Base-by-base conservation (phyloP, 1,140 invertebrate species). In the Adoxophyes honmai region DNA sequence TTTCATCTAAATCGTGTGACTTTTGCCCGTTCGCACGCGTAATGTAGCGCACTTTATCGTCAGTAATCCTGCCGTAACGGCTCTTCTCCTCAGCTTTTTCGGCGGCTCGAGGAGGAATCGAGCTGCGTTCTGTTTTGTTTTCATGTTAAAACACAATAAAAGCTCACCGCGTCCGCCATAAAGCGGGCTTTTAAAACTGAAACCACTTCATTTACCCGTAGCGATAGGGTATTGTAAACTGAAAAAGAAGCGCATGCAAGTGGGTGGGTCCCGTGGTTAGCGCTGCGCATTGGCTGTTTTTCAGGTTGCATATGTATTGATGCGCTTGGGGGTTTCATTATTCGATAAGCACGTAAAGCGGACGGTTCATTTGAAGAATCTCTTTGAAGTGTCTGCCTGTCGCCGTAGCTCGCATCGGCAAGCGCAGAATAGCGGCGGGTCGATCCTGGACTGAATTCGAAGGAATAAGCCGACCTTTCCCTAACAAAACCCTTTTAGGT, bases 81-180 rank as follows among this genome's bases (percentile, higher is more conserved):
- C 58, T 65, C 52, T 51, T 56, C 42, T 65, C 56, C 42, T 65
- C 59, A 59, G 42, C 61, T 59, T 73, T 64, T 69, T 67, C 57
- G 57, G 62, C 59, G 54, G 56, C 60, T 65, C 55, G 16, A 62
- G 54, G 56, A 57, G 28, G 38, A 38, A 62, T 56, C 51, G 52
- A 57, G 58, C 36, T 34, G 55, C 35, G 38, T 57, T 54, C 57
- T 70, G 62, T 66, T 64, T 66, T 75, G 62, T 75, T 75, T 72
- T 60, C 73, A 70, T 81, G 72, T 75, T 70, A 74, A 75, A 80
- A 71, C 66, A 71, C 68, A 74, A 75, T 78, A 78, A 82, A 78
- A 71, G 4, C 55, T 57, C 64, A 70, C 60, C 52, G 54, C 54
- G 52, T 44, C 8, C 21, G 11, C 66, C 57, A 51, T 66, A 64